Base-by-base conservation (phyloP, 2,888 invertebrate species). In the Stenodema calcarata region DNA sequence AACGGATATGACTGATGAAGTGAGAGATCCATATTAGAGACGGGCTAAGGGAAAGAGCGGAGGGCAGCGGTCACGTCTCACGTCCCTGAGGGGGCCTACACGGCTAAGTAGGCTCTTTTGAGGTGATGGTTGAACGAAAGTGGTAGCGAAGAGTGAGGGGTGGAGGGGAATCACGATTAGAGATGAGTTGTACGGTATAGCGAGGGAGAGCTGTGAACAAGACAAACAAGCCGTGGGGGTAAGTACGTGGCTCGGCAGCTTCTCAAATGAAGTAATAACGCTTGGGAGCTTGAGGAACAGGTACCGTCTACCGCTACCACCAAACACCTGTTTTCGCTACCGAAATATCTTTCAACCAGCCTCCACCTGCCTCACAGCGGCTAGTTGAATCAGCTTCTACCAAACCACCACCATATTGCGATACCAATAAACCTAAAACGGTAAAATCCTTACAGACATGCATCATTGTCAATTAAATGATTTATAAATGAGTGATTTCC, bases 1-100 rank as follows among this genome's bases (percentile, higher is more conserved):
- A 78, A 78, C 78, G 44, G 78, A 78, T 78, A 78, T 78, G 78
- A 78, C 78, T 78, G 78, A 78, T 78, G 78, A 78, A 78, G 78
- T 78, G 78, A 78, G 78, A 78, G 78, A 78, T 78, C 78, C 78
- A 78, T 78, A 78, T 78, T 78, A 78, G 78, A 78, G 44, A 78
- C 78, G 78, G 73, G 30, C 73, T 30, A 11, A 28, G 7, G 69
- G 18, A 11, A 16, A 69, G 18, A 23, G 12, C 12, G n/a, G 73
- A 41, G 73, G 73, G 73, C 35, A 41, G 73, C 35, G 73, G 73
- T 30, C 73, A 73, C 73, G 73, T 73, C 73, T 73, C 73, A 73
- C 73, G 62, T 62, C 62, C 62, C 62, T 62, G 62, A 62, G 62
- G 62, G 35, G 62, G 62, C 62, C 62, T 62, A 62, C 62, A 18